Evolutionary conservation across 2,113 vertebrate species (phyloP).

Genomic region (Columbina picui): DNA sequence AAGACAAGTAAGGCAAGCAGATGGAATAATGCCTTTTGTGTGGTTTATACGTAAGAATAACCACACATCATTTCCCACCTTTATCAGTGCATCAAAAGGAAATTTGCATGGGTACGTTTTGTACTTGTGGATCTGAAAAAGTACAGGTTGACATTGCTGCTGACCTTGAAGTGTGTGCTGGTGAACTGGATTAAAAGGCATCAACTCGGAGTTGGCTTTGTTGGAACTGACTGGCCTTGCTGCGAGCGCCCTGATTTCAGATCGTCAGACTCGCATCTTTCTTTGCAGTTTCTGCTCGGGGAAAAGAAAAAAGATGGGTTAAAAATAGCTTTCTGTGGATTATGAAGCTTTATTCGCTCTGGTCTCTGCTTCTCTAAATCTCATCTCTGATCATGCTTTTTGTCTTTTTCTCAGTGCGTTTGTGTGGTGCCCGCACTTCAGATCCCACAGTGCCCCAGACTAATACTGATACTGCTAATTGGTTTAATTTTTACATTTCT

Average conservation of each 20-base stretch:
- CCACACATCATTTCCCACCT: neutral
- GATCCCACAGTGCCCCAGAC: neutral
- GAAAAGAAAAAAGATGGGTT: neutral
- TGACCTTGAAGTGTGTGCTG: neutral
- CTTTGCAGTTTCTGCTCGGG: neutral
- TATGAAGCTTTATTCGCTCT: neutral
- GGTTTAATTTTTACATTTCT: neutral
- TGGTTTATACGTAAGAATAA: neutral
- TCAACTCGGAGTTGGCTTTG: neutral
- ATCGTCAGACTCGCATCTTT: neutral
- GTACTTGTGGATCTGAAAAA: neutral
- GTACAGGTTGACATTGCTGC: neutral
- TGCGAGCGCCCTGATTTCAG: neutral
- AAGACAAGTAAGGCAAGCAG: neutral
- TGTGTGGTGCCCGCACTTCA: neutral
- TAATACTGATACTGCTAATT: neutral
- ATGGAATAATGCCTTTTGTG: neutral
- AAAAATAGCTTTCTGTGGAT: neutral
- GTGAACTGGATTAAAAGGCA: neutral
- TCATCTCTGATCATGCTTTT: neutral
- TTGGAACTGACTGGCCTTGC: neutral
- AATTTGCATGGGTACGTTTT: neutral
- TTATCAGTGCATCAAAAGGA: neutral
- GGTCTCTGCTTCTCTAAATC: neutral
- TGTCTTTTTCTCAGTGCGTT: neutral